Evolutionary conservation across 2,888 invertebrate genomes (phyloP).

Genomic region (Andrena praecox): DNA sequence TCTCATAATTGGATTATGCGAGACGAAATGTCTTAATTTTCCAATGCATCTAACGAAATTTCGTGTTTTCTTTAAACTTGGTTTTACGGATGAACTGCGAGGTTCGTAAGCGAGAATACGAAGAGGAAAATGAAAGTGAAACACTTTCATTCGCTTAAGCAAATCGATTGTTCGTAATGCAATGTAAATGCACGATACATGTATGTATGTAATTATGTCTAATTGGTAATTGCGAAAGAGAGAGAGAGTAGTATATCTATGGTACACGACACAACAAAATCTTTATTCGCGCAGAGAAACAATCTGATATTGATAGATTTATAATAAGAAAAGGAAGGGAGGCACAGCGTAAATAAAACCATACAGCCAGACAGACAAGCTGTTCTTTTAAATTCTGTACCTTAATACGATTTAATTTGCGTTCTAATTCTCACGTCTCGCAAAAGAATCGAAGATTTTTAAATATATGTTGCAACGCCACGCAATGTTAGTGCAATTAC

Average conservation of each 20-base stretch:
- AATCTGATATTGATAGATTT: slow-evolving; percentile 33
- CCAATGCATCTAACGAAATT: not conserved
- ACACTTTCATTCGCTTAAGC: slow-evolving; percentile 38
- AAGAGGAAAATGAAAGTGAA: slow-evolving; percentile 24
- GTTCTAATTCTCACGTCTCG: not conserved
- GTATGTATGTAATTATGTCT: slow-evolving; percentile 61
- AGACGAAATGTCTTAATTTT: slow-evolving; percentile 1
- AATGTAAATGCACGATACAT: slow-evolving; percentile 55
- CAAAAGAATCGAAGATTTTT: slow-evolving; percentile 1
- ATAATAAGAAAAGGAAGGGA: slow-evolving; percentile 53
- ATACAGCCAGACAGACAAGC: slow-evolving; percentile 46
- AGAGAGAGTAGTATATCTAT: slow-evolving; percentile 30
- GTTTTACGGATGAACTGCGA: not conserved
- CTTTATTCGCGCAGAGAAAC: slow-evolving; percentile 29
- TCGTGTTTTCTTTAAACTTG: not conserved
- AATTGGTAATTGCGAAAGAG: slow-evolving; percentile 74
- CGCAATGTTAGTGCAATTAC: not conserved
- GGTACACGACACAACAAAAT: slow-evolving; percentile 20
- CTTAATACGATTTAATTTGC: slow-evolving; percentile 27
- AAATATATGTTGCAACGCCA: not conserved
- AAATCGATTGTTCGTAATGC: slow-evolving; percentile 31
- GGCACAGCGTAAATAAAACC: slow-evolving; percentile 62
- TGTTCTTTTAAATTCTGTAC: slow-evolving; percentile 43
- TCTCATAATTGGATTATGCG: slow-evolving; percentile 17
- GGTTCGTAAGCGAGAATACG: slow-evolving; percentile 48